These are phyloP conservation scores for Tragelaphus buxtoni DNA, from an alignment of 2,113 vertebrate genomes.

Conservation along the genomic window DNA sequence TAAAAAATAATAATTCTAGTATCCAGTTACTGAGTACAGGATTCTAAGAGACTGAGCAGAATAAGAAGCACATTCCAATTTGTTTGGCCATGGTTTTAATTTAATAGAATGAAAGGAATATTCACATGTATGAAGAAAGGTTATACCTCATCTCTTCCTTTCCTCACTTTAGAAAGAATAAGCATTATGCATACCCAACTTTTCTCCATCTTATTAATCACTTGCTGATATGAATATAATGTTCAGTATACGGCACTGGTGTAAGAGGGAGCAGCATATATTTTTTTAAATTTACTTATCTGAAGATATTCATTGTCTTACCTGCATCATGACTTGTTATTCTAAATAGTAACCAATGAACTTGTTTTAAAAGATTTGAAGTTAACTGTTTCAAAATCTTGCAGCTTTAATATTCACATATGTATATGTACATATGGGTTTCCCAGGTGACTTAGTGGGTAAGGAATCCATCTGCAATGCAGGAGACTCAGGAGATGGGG, in stretches of 20 bases:
- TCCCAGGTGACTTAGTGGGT: background rate
- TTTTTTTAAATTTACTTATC: background rate
- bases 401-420: background rate
- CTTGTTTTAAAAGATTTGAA: background rate
- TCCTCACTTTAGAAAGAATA: background rate
- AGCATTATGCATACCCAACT: rapidly evolving
- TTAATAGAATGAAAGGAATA: background rate
- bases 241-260: background rate
- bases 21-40: background rate
- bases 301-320: background rate
- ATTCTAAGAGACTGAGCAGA: background rate
- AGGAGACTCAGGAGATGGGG: background rate
- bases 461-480: background rate
- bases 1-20: background rate
- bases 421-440: background rate
- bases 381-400: background rate
- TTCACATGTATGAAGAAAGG: background rate
- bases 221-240: background rate
- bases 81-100: background rate
- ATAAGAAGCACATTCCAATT: background rate
- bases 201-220: background rate
- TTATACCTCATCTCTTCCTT: background rate
- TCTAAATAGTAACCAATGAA: background rate
- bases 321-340: background rate
- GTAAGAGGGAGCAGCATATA: background rate